Base-by-base conservation (phyloP, 2,113 vertebrate species). In the Chionis minor region DNA sequence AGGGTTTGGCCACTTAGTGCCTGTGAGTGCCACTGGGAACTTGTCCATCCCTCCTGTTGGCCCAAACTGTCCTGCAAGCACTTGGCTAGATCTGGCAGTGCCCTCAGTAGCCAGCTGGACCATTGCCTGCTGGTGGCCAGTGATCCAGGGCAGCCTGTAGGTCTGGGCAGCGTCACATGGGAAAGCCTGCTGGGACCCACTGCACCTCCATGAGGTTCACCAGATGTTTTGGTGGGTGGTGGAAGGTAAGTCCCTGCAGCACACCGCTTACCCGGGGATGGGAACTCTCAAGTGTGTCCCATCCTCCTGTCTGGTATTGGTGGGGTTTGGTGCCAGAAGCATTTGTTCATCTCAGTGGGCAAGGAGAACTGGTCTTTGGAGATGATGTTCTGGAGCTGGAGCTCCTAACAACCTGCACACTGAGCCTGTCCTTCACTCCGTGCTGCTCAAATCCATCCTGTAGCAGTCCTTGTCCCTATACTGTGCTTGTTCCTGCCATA, bases 41-140 rank as follows among this genome's bases (percentile, higher is more conserved):
- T 63, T 6, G 3, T 63, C 40, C 18, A 20, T 74, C 14, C 12
- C 27, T 51, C 45, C 6, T 23, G 1, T 13, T 56, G 40, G 19
- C 79, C 38, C 1, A 1, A 59, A 26, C 30, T 85, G 54, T 75
- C 23, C 28, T 63, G 62, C 0, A 0, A n/a, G 35, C 12, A 3
- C 63, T 51, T 5, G 3, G 2, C 10, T 47, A 3, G 26, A 16
- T 12, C 23, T 67, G 58, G 38, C 24, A 62, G 63, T 66, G 56
- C 40, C 33, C 62, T 67, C 2, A 3, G 67, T 15, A 6, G 72
- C 26, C 33, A 51, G 28, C 24, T 61, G 77, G 66, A 61, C 28
- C 22, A 35, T 61, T 45, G 55, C 17, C 75, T 82, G 65, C 33
- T 56, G 33, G 33, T 88, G 74, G 19, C 42, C 52, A 47, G 33